Base-by-base conservation (phyloP, 2,113 vertebrate species). In the Bubo blakistoni region DNA sequence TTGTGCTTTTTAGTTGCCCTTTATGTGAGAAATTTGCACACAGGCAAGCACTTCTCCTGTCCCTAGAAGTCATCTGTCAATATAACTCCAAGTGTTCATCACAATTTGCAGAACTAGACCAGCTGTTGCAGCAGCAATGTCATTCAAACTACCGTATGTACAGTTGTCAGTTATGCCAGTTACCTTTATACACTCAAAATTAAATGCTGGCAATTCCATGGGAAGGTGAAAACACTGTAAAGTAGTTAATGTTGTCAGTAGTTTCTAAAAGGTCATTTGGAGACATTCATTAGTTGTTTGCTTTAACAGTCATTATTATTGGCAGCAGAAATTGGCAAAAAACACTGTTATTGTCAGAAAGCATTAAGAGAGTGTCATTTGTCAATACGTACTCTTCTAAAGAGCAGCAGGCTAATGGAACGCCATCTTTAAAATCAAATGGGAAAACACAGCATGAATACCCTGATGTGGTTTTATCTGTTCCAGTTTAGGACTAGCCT, bases 281-380 rank as follows among this genome's bases (percentile, higher is more conserved):
- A 95, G 86, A 65, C 84, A 88, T 76, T 88, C 78, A 84, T 97
- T 92, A 95, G 88, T 71, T 91, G 92, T 78, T 96, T 89, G 61
- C 52, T 90, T 66, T 63, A 94, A 86, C 88, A 82, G 55, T 91
- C 94, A 88, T 90, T 94, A 97, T 46, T 97, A 95, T 79, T 86
- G 93, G 92, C 95, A 96, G 81, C 19, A 82, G 61, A 52, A 96
- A 92, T 84, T 65, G 79, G 90, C 90, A 92, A 83, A 87, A 87
- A 74, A 40, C 27, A 17, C 63, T 40, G 62, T 79, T 92, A 90
- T 73, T 94, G 93, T 94, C 92, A 95, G 93, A 92, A 94, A 74
- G 62, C 83, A 91, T 88, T 95, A 93, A 30, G 81, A 81, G 84
- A 49, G 61, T 78, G 88, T 71, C 78, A 77, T 90, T 94, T 94